Evolutionary conservation across 2,113 vertebrate species (phyloP).

Genomic region (Chelonoidis abingdonii): DNA sequence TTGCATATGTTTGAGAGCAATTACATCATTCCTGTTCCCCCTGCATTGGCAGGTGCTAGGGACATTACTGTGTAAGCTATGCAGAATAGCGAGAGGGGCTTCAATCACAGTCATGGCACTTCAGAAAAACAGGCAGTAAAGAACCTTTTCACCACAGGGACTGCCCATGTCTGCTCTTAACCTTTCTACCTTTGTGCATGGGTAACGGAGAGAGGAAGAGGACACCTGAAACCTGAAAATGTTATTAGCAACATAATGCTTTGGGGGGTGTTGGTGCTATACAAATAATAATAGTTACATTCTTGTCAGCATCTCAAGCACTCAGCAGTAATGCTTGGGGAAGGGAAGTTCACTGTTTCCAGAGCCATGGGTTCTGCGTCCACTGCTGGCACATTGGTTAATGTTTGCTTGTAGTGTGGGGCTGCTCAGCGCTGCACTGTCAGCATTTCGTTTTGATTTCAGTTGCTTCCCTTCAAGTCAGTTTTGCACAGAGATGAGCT

Average conservation of each 20-base stretch:
- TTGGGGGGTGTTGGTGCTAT: neutral
- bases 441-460: constrained; percentile 40
- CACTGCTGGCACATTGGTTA: constrained; percentile 1
- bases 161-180: neutral
- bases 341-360: neutral
- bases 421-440: constrained; percentile 1
- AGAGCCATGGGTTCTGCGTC: neutral
- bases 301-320: neutral
- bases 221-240: neutral
- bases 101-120: neutral
- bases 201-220: neutral
- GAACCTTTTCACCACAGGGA: neutral
- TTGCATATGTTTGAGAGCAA: neutral
- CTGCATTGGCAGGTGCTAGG: neutral
- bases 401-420: neutral
- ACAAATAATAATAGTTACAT: neutral
- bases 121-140: neutral
- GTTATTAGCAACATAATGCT: neutral
- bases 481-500: neutral
- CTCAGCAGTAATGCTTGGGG: neutral
- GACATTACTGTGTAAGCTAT: accelerated
- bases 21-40: neutral
- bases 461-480: neutral
- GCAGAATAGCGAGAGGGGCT: neutral
- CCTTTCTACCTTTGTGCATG: neutral